phyloP scores from a whole-genome alignment of 1,140 invertebrate species.

The Propsilocerus akamusi region DNA sequence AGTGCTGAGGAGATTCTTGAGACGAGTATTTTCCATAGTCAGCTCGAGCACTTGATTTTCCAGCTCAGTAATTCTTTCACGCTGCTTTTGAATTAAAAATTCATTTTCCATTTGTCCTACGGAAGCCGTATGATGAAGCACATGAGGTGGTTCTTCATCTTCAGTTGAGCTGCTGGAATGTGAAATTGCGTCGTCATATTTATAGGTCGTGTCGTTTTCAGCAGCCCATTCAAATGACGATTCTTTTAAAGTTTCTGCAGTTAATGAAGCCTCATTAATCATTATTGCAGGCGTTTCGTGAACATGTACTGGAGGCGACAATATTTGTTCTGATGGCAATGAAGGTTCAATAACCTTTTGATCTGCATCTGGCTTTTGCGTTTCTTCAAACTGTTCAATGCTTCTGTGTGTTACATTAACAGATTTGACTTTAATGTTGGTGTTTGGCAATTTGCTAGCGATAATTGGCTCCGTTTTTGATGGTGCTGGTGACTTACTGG shows the following conservation, averaged over 20 bases:
- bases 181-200: not conserved
- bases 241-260: not conserved
- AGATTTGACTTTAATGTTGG: not conserved
- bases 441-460: not conserved
- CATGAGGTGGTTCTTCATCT: not conserved
- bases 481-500: not conserved
- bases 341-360: not conserved
- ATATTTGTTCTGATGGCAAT: not conserved
- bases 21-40: not conserved
- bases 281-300: not conserved
- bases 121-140: too few relatives aligned
- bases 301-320: not conserved
- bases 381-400: not conserved
- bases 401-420: not conserved
- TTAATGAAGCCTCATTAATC: not conserved
- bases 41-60: not conserved
- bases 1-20: not conserved
- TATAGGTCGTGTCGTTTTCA: not conserved
- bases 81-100: not conserved
- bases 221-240: not conserved
- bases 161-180: not conserved
- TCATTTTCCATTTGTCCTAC: conserved; percentile 2
- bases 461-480: not conserved
- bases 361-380: not conserved
- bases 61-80: not conserved